Base-by-base conservation (phyloP, 2,797 vertebrate species). In the Thaleichthys pacificus region DNA sequence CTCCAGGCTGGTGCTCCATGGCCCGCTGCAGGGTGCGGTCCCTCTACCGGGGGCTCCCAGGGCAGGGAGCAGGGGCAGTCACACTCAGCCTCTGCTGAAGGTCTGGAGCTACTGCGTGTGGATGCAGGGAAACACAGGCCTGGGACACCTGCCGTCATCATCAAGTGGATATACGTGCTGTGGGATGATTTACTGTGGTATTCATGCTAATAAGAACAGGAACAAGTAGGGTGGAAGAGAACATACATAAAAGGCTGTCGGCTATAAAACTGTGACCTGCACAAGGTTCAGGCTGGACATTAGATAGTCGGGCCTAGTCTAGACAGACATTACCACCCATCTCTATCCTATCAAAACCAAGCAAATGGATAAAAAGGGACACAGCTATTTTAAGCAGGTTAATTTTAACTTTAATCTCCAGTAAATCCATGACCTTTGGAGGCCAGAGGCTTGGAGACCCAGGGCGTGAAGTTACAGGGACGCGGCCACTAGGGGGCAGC, bases 401-500 rank as follows among this genome's bases (percentile, higher is more conserved):
- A 75, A 89, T 89, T 91, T 92, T 80, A 89, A 88, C 83, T 82
- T 71, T 90, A 92, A 92, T 90, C 86, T 89, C 78, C 72, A 61
- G 78, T 80, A 90, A 89, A 88, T 83, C 88, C 77, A 69, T 7
- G 5, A 69, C 69, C 58, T 60, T 69, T 19, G 71, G 38, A 77
- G 70, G 28, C 63, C 60, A 62, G 15, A 60, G 76, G 9, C 17
- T 66, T 47, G 63, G 51, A 38, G 56, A 62, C 49, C 49, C 2
- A 35, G 24, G 12, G 7, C 71, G 85, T 47, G 42, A 32, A 84
- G 80, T 80, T 79, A 66, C 66, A 17, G 0, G 0, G 0, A 17
- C 17, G 28, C 2, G 0, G 69, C 83, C 92, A 90, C 88, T 74
- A 93, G 92, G 90, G 90, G 89, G 89, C 82, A 82, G 84, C 85